A percentile compares a stretch with the other conserved stretches of the same genome.
Evolutionary conservation across 2,888 invertebrate genomes (phyloP).

Genomic region (Prosapia bicincta): DNA sequence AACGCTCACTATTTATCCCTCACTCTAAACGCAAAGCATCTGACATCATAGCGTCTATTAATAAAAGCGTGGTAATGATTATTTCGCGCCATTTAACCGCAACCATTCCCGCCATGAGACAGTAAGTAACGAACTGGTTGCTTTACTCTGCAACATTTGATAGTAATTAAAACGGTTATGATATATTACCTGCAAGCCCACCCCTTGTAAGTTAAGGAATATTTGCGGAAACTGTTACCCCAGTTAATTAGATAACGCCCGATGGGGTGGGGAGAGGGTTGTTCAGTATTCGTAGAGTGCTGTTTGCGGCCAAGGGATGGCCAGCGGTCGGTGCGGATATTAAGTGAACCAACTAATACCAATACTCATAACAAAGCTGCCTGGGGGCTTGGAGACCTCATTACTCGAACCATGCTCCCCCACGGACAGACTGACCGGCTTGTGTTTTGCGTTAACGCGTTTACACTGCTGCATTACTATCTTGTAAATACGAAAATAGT

Average conservation of each 20-base stretch:
- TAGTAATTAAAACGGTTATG: neutral
- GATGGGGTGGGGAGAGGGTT: neutral
- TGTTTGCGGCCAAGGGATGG: neutral
- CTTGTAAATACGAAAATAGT: no score
- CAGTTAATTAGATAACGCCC: neutral
- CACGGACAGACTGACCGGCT: no score
- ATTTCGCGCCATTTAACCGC: no score
- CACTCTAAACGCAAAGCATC: no score
- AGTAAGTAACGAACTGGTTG: no score
- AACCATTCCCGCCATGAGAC: no score
- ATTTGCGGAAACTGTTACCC: neutral
- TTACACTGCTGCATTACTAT: no score
- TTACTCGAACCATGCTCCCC: neutral
- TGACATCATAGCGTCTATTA: no score
- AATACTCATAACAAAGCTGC: conserved; percentile 19
- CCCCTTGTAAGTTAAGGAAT: neutral
- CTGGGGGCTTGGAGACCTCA: neutral
- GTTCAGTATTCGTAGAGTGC: neutral
- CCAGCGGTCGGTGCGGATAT: conserved; percentile 4
- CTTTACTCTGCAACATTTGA: no score
- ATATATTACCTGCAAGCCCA: neutral
- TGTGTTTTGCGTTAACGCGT: no score
- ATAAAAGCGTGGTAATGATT: no score
- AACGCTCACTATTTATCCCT: no score
- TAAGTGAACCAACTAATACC: conserved; percentile 21